Base-by-base conservation (phyloP, 2,113 vertebrate species). In the Halichoeres trimaculatus region DNA sequence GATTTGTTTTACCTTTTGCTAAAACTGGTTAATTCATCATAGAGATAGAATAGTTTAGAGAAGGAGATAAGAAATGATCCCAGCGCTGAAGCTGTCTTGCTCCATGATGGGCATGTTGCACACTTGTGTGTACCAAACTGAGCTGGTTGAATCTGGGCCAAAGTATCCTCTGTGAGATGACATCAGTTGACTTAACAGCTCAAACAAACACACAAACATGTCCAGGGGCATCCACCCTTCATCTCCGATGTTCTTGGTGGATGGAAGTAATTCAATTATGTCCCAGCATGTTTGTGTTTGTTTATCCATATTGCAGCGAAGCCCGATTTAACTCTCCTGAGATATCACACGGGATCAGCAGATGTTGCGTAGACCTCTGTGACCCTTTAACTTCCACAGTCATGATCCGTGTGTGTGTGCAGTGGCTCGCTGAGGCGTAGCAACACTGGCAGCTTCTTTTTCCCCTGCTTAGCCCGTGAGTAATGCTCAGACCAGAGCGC, bases 181-280 rank as follows among this genome's bases (percentile, higher is more conserved):
- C 71, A 74, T 83, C 50, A 55, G 60, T 75, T 78, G 70, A 65
- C 71, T 81, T 76, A 9, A 54, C 76, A 72, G 63, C 67, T 78
- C 60, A 60, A 78, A 70, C 72, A 75, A 23, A 59, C 69, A 83
- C 54, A 77, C 74, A 83, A 85, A 85, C 70, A 81, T 78, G 75
- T 78, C 67, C 62, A 56, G 45, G 38, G 80, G 58, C 75, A 54
- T 51, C 57, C 67, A 35, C 58, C 75, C 45, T 62, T 68, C 52
- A 72, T 83, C 73, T 66, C 47, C 73, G 48, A 48, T 78, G 72
- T 75, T 80, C 82, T 63, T 71, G 52, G 24, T 71, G 63, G 70
- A 65, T 51, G 63, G 83, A 82, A 78, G 64, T 86, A 86, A 90
- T 90, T 88, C 68, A 85, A 60, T 92, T 85, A 90, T 77, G 80